These are phyloP conservation scores for Heliornis fulica DNA, from an alignment of 2,113 vertebrate species.

Conservation along the genomic window DNA sequence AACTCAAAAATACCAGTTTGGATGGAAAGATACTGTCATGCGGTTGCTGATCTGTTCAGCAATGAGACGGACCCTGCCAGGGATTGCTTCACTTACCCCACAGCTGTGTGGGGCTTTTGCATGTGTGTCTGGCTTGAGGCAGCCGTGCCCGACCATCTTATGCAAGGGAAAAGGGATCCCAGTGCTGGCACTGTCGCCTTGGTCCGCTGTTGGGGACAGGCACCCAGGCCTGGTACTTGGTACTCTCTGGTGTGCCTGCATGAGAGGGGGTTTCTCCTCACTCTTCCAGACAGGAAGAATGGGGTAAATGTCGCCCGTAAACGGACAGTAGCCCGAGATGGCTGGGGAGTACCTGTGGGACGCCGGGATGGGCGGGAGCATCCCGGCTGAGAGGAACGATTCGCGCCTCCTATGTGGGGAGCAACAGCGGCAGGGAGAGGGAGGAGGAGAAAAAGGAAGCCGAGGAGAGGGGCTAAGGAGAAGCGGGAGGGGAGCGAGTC, in stretches of 20 bases:
- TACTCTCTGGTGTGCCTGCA: rapidly evolving
- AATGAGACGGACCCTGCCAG: background rate
- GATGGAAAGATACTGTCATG: background rate
- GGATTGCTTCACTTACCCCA: background rate
- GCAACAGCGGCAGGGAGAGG: background rate
- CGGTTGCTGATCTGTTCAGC: background rate
- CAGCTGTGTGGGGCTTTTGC: rapidly evolving
- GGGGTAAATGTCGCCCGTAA: rapidly evolving
- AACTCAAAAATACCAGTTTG: background rate
- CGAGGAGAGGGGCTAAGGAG: background rate
- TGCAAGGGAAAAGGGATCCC: background rate
- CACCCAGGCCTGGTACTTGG: too few species aligned
- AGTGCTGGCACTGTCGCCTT: background rate
- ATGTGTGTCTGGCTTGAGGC: background rate
- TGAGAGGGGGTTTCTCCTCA: background rate
- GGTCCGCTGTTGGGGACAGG: rapidly evolving
- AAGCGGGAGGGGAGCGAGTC: background rate
- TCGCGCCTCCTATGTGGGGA: background rate
- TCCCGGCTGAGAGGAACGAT: background rate
- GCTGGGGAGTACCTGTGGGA: background rate
- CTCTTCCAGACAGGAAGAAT: background rate
- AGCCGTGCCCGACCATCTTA: rapidly evolving
- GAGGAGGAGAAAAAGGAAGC: background rate
- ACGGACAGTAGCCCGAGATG: background rate
- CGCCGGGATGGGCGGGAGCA: background rate